Conservation (phyloP, 1,140 invertebrate genomes). For the Leptinotarsa undecemlineata region DNA sequence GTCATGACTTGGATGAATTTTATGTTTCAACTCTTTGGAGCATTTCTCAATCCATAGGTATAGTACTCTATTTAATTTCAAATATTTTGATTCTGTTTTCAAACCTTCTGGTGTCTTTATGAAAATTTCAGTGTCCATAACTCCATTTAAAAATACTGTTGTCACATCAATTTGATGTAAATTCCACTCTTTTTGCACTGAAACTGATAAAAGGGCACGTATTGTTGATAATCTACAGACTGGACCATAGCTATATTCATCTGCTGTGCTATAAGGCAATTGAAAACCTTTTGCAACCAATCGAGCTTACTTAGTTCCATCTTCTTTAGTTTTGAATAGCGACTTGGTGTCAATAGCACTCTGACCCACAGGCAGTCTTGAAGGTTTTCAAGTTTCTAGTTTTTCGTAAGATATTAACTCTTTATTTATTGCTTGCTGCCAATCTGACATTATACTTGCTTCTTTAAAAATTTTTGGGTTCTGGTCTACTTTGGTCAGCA, state of each 20-base stretch:
- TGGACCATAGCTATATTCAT: slow-evolving; percentile 22
- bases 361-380: slow-evolving; percentile 21
- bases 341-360: slow-evolving; percentile 34
- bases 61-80: slow-evolving; percentile 31
- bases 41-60: background rate
- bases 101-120: slow-evolving; percentile 18
- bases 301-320: slow-evolving; percentile 42
- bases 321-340: slow-evolving; percentile 43
- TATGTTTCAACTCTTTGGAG: background rate
- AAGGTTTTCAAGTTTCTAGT: slow-evolving; percentile 25
- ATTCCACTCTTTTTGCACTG: slow-evolving; percentile 19
- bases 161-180: slow-evolving; percentile 24
- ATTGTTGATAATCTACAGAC: slow-evolving; percentile 27
- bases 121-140: slow-evolving; percentile 10
- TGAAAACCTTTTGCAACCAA: slow-evolving; percentile 45
- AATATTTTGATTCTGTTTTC: slow-evolving; percentile 6
- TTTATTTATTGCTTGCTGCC: slow-evolving; percentile 12
- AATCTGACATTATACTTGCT: slow-evolving; percentile 11
- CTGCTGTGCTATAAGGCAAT: slow-evolving; percentile 10
- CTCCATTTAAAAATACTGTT: slow-evolving; percentile 25
- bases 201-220: slow-evolving; percentile 8
- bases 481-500: slow-evolving; percentile 6
- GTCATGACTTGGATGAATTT: background rate
- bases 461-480: slow-evolving; percentile 17
- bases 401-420: slow-evolving; percentile 23